Evolutionary conservation across 2,888 invertebrate genomes (phyloP).

Genomic region (Eristalis arbustorum): DNA sequence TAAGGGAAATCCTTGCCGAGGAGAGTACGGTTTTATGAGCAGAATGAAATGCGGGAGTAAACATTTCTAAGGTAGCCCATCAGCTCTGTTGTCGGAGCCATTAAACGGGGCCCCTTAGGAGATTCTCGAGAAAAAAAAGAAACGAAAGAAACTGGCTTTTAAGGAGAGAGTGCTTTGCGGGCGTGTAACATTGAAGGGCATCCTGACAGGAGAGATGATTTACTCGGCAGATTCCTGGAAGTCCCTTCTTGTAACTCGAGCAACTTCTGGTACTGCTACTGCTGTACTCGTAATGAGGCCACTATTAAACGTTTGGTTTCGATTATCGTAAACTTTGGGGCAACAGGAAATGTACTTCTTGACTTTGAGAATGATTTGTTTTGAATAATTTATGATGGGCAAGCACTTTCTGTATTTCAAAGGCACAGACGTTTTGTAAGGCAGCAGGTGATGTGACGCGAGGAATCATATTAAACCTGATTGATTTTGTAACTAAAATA

Average conservation of each 20-base stretch:
- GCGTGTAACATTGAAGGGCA: background rate
- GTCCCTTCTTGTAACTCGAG: background rate
- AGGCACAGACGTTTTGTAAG: background rate
- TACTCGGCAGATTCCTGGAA: background rate
- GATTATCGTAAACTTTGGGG: background rate
- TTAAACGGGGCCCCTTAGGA: background rate
- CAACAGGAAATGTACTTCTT: background rate
- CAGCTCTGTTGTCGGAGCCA: background rate
- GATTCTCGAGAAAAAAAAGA: background rate
- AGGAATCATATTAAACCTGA: too few species aligned
- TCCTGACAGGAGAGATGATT: background rate
- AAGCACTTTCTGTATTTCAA: background rate
- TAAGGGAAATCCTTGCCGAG: background rate
- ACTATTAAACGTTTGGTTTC: background rate
- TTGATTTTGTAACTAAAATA: too few species aligned
- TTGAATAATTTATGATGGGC: background rate
- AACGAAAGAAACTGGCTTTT: background rate
- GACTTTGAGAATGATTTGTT: background rate
- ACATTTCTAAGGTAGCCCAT: background rate
- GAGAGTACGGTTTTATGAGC: slow-evolving; percentile 10
- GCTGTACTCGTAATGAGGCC: background rate
- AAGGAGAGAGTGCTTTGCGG: background rate
- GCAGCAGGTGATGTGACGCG: too few species aligned
- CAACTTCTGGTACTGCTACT: background rate
- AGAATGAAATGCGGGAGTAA: background rate